phyloP scores from a whole-genome alignment of 1,140 invertebrate species.

The Ephestia elutella region DNA sequence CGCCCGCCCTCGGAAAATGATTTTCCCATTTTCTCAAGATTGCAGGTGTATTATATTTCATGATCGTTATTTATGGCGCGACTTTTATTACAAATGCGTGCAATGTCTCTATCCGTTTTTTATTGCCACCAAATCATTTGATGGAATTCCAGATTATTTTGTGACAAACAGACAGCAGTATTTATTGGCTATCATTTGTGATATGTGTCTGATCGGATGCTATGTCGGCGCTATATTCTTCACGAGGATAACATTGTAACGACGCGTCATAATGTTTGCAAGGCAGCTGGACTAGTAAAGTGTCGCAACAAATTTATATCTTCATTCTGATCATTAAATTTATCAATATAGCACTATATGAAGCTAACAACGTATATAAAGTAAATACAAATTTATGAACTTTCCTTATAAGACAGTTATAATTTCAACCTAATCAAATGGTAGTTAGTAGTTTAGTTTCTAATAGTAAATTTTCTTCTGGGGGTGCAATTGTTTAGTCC shows the following conservation, averaged over 20 bases:
- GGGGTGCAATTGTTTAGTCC: too few relatives aligned
- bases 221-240: constrained; percentile 6
- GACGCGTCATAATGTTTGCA: not conserved
- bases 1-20: constrained; percentile 70
- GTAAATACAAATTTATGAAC: too few relatives aligned
- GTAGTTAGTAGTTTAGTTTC: too few relatives aligned
- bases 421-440: too few relatives aligned
- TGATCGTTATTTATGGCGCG: constrained; percentile 71
- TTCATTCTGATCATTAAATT: not conserved
- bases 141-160: constrained; percentile 54
- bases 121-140: constrained; percentile 64
- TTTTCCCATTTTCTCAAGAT: constrained; percentile 72
- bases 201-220: constrained; percentile 20
- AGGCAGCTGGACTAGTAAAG: not conserved
- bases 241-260: not conserved
- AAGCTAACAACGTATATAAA: too few relatives aligned
- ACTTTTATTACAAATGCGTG: constrained; percentile 73
- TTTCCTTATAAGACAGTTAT: too few relatives aligned
- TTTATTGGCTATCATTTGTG: constrained; percentile 37
- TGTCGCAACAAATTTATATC: not conserved
- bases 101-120: constrained; percentile 72
- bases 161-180: constrained; percentile 39
- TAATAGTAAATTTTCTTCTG: too few relatives aligned
- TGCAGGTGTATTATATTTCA: constrained; percentile 74
- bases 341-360: not conserved